Conservation (phyloP, 2,888 invertebrate species). For the Cerastis rubricosa region DNA sequence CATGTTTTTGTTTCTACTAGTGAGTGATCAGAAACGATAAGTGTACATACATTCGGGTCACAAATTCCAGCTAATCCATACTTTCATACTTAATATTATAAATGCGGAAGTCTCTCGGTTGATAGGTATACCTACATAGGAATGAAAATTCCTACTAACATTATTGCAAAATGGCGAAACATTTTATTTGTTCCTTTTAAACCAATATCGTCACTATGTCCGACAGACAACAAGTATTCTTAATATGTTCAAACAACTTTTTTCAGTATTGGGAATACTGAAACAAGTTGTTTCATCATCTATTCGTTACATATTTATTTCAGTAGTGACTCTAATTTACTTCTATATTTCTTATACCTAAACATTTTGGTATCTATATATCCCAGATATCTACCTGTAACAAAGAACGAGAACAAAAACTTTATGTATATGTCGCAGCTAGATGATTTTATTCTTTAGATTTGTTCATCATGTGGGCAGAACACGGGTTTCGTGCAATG, state of each 20-base stretch:
- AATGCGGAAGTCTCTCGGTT: too few species aligned
- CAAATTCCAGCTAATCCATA: too few species aligned
- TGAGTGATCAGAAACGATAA: not conserved
- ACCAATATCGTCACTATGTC: too few species aligned
- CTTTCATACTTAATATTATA: too few species aligned
- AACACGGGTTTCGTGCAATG: too few species aligned
- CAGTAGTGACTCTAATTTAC: not conserved
- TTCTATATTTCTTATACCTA: too few species aligned
- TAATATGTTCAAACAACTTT: not conserved
- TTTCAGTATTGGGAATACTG: too few species aligned
- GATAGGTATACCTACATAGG: not conserved
- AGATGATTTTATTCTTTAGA: too few species aligned
- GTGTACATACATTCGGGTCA: not conserved
- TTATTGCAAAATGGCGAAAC: not conserved
- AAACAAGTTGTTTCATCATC: not conserved
- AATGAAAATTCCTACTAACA: too few species aligned
- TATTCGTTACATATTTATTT: constrained; percentile 4
- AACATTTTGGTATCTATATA: not conserved
- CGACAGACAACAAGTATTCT: not conserved
- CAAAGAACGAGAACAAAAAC: not conserved
- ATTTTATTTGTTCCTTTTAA: not conserved
- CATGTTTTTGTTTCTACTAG: not conserved
- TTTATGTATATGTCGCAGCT: not conserved
- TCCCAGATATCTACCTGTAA: not conserved
- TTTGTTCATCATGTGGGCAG: too few species aligned